phyloP scores from a whole-genome alignment of 2,797 vertebrate genomes.

The Decapterus maruadsi region DNA sequence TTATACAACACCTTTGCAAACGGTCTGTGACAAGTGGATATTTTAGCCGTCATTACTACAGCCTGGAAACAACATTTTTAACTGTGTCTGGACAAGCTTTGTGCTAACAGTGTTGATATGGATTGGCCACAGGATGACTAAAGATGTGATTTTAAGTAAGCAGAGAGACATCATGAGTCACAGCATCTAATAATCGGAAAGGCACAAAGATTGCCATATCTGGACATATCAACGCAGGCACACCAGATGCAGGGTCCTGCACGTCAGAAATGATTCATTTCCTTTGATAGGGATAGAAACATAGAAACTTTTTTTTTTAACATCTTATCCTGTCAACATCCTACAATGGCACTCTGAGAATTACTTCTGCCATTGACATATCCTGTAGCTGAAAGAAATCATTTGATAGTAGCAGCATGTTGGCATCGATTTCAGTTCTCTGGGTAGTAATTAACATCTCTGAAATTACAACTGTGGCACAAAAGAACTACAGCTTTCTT shows the following conservation, averaged over 20 bases:
- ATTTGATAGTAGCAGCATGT: constrained; percentile 26
- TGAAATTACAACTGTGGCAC: constrained; percentile 47
- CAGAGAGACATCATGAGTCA: constrained; percentile 45
- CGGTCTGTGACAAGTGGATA: constrained; percentile 6
- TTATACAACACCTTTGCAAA: constrained; percentile 37
- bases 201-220: constrained; percentile 36
- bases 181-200: constrained; percentile 43
- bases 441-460: constrained; percentile 52
- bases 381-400: constrained; percentile 40
- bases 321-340: constrained; percentile 32
- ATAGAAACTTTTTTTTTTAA: constrained; percentile 1
- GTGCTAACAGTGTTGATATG: constrained; percentile 26
- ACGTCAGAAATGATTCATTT: constrained; percentile 45
- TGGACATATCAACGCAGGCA: constrained; percentile 32
- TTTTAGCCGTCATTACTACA: constrained; percentile 28
- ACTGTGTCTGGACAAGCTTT: constrained; percentile 6
- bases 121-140: constrained; percentile 25
- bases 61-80: constrained; percentile 18
- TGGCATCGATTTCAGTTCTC: constrained; percentile 47
- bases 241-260: background rate
- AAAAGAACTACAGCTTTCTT: constrained; percentile 41
- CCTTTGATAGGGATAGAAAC: constrained; percentile 15
- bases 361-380: constrained; percentile 39
- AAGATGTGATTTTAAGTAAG: constrained; percentile 24
- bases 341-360: constrained; percentile 22